Percentiles rank a stretch among this genome's conserved stretches.
These are phyloP conservation scores for Tenebrio molitor DNA, from an alignment of 1,140 invertebrate species.

Conservation along the genomic window DNA sequence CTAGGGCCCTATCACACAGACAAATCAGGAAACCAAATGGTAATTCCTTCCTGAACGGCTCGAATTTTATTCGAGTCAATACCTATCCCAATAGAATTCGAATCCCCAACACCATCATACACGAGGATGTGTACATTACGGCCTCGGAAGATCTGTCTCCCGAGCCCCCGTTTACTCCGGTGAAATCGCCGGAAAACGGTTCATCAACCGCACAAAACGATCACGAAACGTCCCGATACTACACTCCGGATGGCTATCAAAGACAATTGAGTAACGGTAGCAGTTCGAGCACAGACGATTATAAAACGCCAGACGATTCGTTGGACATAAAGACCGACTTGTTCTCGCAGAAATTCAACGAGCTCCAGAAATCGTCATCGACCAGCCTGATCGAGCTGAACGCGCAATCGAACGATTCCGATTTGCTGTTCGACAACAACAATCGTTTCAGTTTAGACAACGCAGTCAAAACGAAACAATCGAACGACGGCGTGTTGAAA, in stretches of 20 bases:
- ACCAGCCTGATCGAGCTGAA: constrained; percentile 55
- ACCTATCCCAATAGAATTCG: constrained; percentile 34
- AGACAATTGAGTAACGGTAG: constrained; percentile 53
- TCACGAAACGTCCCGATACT: constrained; percentile 37
- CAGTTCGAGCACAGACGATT: constrained; percentile 55
- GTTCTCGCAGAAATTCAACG: constrained; percentile 58
- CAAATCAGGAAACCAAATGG: constrained; percentile 33
- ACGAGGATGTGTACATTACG: constrained; percentile 40
- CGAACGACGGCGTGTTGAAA: constrained; percentile 57
- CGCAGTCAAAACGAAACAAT: constrained; percentile 12
- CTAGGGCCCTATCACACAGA: constrained; percentile 30
- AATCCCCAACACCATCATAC: constrained; percentile 29
- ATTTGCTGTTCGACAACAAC: constrained; percentile 25
- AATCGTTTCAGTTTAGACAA: constrained; percentile 33
- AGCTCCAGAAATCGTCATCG: constrained; percentile 60
- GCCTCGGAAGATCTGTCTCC: constrained; percentile 5
- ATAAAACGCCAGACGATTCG: constrained; percentile 56
- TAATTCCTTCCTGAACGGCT: constrained; percentile 13
- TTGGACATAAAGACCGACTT: constrained; percentile 49
- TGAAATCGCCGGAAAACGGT: constrained; percentile 27
- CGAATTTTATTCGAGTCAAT: constrained; percentile 40
- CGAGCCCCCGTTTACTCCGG: background rate
- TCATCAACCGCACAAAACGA: constrained; percentile 43
- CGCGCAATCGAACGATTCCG: constrained; percentile 40
- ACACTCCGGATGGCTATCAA: constrained; percentile 48